phyloP scores from a whole-genome alignment of 2,888 invertebrate genomes.

The Hylaea fasciaria region DNA sequence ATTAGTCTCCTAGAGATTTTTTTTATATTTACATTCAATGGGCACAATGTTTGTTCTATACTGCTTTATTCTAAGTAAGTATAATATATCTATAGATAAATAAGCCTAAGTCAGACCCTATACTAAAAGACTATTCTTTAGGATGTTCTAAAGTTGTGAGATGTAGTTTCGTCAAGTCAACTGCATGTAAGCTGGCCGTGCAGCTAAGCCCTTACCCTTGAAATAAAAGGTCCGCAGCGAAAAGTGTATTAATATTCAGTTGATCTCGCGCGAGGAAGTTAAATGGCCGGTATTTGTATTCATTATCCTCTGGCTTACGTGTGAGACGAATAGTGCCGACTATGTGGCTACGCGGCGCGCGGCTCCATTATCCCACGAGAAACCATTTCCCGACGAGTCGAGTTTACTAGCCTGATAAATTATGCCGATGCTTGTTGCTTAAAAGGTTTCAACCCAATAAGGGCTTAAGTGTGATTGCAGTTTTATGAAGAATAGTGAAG shows the following conservation, averaged over 20 bases:
- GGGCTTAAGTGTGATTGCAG: too few relatives aligned
- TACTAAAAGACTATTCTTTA: too few relatives aligned
- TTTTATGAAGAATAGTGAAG: too few relatives aligned
- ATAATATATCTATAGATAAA: too few relatives aligned
- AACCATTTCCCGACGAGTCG: not conserved
- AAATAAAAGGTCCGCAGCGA: slow-evolving; percentile 63
- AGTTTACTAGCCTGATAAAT: not conserved
- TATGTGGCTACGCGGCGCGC: slow-evolving; percentile 32
- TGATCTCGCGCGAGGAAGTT: slow-evolving; percentile 71
- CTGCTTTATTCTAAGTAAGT: too few relatives aligned
- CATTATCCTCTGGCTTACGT: slow-evolving; percentile 75
- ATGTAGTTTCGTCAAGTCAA: not conserved
- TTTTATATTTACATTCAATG: too few relatives aligned
- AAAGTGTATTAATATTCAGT: slow-evolving; percentile 71
- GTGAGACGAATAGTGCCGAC: slow-evolving; percentile 64
- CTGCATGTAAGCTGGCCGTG: slow-evolving; percentile 51
- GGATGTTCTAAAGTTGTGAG: too few relatives aligned
- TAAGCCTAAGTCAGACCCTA: too few relatives aligned
- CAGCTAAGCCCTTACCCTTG: slow-evolving; percentile 60
- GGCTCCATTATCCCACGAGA: slow-evolving; percentile 21
- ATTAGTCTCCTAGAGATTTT: too few relatives aligned
- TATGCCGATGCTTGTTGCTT: too few relatives aligned
- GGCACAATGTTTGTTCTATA: too few relatives aligned
- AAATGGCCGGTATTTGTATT: slow-evolving; percentile 81
- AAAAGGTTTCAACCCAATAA: too few relatives aligned